Conservation (phyloP, 1,140 invertebrate genomes). For the Drosophila nikananu region DNA sequence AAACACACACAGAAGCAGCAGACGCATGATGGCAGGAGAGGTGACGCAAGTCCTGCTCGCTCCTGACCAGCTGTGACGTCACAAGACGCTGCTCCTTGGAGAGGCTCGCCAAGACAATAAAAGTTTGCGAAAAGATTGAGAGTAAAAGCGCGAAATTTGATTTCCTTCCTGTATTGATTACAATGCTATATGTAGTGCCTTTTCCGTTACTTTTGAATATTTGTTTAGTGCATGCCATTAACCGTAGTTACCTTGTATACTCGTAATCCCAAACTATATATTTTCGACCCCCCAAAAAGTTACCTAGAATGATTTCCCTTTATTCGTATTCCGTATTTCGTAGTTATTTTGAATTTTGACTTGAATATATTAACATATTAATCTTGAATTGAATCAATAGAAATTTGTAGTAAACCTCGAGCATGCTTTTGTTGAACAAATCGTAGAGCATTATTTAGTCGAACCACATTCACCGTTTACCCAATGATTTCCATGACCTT, state of each 20-base stretch:
- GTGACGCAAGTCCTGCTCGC: slow-evolving; percentile 5
- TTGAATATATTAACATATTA: not conserved
- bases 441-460: slow-evolving; percentile 46
- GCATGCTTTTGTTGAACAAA: slow-evolving; percentile 42
- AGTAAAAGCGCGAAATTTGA: slow-evolving; percentile 18
- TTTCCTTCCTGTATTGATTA: slow-evolving; percentile 21
- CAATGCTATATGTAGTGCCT: slow-evolving; percentile 20
- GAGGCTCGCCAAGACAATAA: slow-evolving; percentile 32
- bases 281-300: not conserved
- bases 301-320: slow-evolving; percentile 5
- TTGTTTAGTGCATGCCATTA: slow-evolving; percentile 37
- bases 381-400: not conserved
- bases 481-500: slow-evolving; percentile 43
- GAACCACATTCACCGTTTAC: slow-evolving; percentile 44
- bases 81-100: slow-evolving; percentile 21
- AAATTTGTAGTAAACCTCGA: slow-evolving; percentile 13
- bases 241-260: slow-evolving; percentile 25
- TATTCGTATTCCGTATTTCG: slow-evolving; percentile 11
- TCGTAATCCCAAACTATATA: not conserved
- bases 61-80: slow-evolving; percentile 26
- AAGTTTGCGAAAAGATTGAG: slow-evolving; percentile 1
- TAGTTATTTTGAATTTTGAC: slow-evolving; percentile 49
- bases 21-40: slow-evolving; percentile 8
- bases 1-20: slow-evolving; percentile 8
- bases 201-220: slow-evolving; percentile 13